Evolutionary conservation across 37 sponge, comb jelly and placozoan genomes (phyloP).

Genomic region (Diacarnus erythraeanus): DNA sequence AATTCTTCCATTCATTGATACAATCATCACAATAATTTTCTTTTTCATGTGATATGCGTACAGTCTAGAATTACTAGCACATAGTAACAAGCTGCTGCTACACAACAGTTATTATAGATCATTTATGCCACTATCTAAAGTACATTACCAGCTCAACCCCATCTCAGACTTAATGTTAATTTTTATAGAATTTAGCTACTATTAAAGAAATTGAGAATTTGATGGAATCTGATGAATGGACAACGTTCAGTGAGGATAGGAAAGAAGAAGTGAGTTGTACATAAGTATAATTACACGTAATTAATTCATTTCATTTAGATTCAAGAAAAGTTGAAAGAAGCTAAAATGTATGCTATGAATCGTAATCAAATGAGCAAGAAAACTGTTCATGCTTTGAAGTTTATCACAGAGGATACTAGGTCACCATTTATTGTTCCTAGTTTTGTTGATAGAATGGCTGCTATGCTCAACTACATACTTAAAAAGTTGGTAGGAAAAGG

Average conservation of each 20-base stretch:
- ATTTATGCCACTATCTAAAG: no score
- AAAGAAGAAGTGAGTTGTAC: conserved; percentile 40
- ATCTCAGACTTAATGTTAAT: no score
- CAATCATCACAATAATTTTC: no score
- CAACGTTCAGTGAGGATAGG: conserved; percentile 43
- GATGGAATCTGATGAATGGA: conserved; percentile 62
- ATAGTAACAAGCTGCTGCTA: no score
- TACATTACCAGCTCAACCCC: no score
- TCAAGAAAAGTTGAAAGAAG: conserved; percentile 59
- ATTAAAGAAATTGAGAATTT: conserved; percentile 54
- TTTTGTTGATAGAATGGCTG: conserved; percentile 88
- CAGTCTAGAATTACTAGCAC: no score
- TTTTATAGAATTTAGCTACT: conserved; percentile 40
- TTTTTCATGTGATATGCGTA: no score
- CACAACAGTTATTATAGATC: no score
- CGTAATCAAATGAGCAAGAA: conserved; percentile 67
- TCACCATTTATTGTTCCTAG: conserved; percentile 58
- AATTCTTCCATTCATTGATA: no score
- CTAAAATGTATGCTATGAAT: conserved; percentile 64
- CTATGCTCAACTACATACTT: conserved; percentile 96
- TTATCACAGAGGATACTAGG: conserved; percentile 43
- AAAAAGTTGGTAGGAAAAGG: conserved; percentile 89
- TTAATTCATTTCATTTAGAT: conserved; percentile 16
- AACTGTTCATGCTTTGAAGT: conserved; percentile 69
- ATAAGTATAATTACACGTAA: not conserved